Conservation (phyloP, 2,888 invertebrate genomes). For the Phlogophora meticulosa region DNA sequence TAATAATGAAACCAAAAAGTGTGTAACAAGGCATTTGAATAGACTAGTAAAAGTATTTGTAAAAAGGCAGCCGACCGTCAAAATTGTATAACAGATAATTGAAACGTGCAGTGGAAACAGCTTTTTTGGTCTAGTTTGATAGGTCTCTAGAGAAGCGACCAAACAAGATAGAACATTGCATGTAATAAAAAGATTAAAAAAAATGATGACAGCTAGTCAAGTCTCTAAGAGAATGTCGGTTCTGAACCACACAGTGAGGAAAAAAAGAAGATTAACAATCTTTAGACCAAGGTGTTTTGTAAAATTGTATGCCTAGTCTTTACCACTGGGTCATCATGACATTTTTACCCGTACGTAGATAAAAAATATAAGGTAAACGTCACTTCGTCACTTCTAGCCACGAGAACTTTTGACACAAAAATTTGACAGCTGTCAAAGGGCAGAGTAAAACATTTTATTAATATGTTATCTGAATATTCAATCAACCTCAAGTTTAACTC, state of each 20-base stretch:
- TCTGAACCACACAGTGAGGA: neutral
- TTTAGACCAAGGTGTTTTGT: neutral
- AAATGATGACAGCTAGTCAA: neutral
- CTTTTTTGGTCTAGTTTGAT: neutral
- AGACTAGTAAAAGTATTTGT: conserved; percentile 20
- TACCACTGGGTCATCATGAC: too few species aligned
- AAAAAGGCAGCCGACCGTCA: conserved; percentile 6
- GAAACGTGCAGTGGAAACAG: conserved; percentile 6
- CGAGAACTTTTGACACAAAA: too few species aligned
- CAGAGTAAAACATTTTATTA: neutral
- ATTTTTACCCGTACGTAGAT: too few species aligned
- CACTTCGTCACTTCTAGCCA: too few species aligned
- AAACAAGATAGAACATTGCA: neutral
- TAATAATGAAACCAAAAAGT: conserved; percentile 29
- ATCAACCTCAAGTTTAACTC: too few species aligned
- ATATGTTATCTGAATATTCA: neutral
- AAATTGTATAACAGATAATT: conserved; percentile 34
- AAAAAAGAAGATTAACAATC: neutral
- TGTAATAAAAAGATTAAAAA: too few species aligned
- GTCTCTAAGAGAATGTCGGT: conserved; percentile 7
- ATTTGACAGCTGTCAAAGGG: conserved; percentile 8
- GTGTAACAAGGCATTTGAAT: conserved; percentile 21
- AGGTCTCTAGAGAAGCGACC: conserved; percentile 5
- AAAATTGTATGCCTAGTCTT: neutral
- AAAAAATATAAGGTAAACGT: too few species aligned